Base-by-base conservation (phyloP, 2,888 invertebrate species). In the Leucozona laternaria region DNA sequence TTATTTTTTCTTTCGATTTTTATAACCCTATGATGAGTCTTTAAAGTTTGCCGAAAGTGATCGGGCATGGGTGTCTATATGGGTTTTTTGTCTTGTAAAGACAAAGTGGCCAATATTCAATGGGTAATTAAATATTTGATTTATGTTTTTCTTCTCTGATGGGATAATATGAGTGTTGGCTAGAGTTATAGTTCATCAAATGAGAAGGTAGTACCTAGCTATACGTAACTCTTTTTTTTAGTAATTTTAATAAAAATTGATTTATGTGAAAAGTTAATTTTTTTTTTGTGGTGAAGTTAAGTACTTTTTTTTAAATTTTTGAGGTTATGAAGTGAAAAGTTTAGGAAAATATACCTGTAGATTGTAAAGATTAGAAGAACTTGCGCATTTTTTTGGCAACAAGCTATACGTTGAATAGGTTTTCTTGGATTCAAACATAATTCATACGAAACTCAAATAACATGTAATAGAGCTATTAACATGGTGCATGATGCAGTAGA, bases 21-120 rank as follows among this genome's bases (percentile, higher is more conserved):
- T 53, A 76, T 72, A 85, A 77, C 62, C 72, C 76, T 79, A 70
- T 53, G 57, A 55, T 37, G 28, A 53, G 17, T 37, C 40, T 86
- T 86, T 82, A 75, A 81, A 86, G 86, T 86, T 86, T 37, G 82
- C 86, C 86, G 86, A 86, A 86, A 86, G 86, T 86, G 70, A 78
- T 73, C 60, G 43, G 62, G 72, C 80, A 77, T 85, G 77, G 77
- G 85, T 80, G 80, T 80, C 77, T 85, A 80, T 85, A 85, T 85
- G 77, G 80, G 70, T 84, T 81, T 84, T 77, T 85, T 70, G 68
- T 77, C 70, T 80, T 85, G 57, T 85, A 77, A 75, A 82, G 86
- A 82, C 86, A 86, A 86, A 86, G 86, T 86, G 86, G 86, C 86
- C 75, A 86, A 86, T 81, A 81, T 70, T 86, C 86, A 86, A 82